A percentile compares a stretch with the other conserved stretches of the same genome.
Evolutionary conservation across 1,140 invertebrate species (phyloP).

Genomic region (Wiebesia pumilae): DNA sequence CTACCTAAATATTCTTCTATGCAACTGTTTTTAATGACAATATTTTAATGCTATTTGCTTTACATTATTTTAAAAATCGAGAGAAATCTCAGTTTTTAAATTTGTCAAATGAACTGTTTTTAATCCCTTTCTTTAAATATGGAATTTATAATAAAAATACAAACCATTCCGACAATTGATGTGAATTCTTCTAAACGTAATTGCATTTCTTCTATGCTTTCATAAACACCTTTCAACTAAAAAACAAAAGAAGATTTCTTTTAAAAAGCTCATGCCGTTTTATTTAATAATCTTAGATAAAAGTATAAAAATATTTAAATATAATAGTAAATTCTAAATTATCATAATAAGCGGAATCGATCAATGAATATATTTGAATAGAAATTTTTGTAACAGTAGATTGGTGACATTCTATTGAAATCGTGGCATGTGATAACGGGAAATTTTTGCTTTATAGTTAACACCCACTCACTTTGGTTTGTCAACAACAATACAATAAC

Average conservation of each 20-base stretch:
- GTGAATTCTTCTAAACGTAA: constrained; percentile 62
- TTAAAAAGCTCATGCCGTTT: background rate
- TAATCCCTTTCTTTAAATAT: too few relatives aligned
- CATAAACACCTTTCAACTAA: constrained; percentile 58
- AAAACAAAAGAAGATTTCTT: constrained; percentile 41
- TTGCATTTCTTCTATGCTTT: constrained; percentile 63
- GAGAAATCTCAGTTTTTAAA: too few relatives aligned
- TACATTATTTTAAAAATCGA: too few relatives aligned
- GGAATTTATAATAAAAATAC: constrained; percentile 21
- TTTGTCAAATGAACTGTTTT: too few relatives aligned
- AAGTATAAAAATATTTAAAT: too few relatives aligned
- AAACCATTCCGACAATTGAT: constrained; percentile 62
- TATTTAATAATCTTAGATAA: too few relatives aligned
- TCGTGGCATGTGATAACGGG: background rate
- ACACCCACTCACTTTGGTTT: background rate
- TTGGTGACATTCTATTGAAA: background rate
- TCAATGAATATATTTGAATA: too few relatives aligned
- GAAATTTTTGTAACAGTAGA: too few relatives aligned
- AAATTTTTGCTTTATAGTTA: background rate
- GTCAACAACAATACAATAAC: background rate
- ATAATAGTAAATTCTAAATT: background rate
- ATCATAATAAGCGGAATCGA: too few relatives aligned
- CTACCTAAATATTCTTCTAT: too few relatives aligned
- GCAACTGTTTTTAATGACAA: too few relatives aligned
- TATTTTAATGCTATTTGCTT: too few relatives aligned